These are phyloP conservation scores for Eristalinus sepulchralis DNA, from an alignment of 2,888 invertebrate genomes.

Conservation along the genomic window DNA sequence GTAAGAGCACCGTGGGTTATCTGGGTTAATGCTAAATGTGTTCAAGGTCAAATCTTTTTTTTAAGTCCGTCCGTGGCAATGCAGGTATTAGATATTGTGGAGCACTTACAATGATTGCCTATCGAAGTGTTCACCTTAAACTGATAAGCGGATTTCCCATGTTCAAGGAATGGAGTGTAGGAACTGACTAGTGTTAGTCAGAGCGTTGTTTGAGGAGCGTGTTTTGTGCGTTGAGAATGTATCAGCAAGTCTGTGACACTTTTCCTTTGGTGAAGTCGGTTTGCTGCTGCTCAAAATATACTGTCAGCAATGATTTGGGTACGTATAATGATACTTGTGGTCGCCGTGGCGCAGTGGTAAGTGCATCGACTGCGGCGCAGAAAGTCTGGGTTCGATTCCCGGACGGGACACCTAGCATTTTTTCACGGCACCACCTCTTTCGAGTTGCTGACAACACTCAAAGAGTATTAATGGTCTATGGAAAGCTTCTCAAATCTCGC, in stretches of 20 bases:
- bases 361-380: no score
- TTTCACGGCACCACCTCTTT: no score
- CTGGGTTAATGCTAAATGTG: neutral
- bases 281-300: neutral
- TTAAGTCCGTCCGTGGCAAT: neutral
- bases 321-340: no score
- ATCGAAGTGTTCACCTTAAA: neutral
- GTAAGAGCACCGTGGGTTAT: neutral
- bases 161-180: neutral
- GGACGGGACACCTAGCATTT: no score
- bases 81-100: neutral
- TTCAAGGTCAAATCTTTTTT: neutral
- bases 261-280: neutral
- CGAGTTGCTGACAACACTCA: no score
- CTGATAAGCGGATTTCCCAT: neutral
- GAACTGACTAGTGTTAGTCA: neutral
- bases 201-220: neutral
- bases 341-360: no score
- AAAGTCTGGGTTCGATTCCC: no score
- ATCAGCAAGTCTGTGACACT: neutral
- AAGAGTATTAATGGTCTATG: no score
- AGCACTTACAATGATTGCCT: neutral
- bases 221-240: neutral
- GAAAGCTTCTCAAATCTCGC: no score
- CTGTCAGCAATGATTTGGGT: neutral